These are phyloP conservation scores for Halcyon smyrnensis DNA, from an alignment of 2,797 vertebrate genomes.

Conservation along the genomic window DNA sequence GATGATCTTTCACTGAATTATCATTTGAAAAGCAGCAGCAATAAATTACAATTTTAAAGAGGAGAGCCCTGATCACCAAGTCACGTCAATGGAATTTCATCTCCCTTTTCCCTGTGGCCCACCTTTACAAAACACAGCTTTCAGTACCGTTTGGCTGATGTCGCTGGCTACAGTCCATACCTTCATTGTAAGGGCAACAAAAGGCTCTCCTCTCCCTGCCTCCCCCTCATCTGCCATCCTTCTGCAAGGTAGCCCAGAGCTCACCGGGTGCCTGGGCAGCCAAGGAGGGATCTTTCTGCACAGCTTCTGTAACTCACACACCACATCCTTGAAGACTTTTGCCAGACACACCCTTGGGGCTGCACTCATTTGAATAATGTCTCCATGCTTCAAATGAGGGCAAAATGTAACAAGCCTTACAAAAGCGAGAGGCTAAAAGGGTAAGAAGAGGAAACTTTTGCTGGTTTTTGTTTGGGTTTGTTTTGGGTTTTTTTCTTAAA, in stretches of 20 bases:
- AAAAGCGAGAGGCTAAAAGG: conserved; percentile 1
- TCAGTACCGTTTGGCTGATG: background rate
- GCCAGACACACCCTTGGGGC: conserved; percentile 43
- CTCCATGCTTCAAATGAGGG: conserved; percentile 26
- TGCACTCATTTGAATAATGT: conserved; percentile 1
- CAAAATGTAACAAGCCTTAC: background rate
- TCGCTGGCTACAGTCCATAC: background rate
- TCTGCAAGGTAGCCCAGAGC: conserved; percentile 51
- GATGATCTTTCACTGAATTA: conserved; percentile 36
- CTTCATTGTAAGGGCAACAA: conserved; percentile 1
- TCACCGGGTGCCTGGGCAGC: conserved; percentile 19
- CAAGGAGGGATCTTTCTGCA: conserved; percentile 17
- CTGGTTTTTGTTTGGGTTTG: too few species aligned
- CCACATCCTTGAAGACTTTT: background rate
- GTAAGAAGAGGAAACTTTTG: background rate
- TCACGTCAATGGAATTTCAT: background rate
- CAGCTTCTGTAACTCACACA: conserved; percentile 31
- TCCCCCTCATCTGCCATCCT: background rate
- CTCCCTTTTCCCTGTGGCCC: background rate
- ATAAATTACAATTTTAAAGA: conserved; percentile 36
- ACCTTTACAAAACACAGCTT: background rate
- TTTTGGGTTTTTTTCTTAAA: background rate
- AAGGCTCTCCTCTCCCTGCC: background rate
- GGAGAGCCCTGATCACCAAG: background rate
- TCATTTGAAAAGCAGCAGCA: conserved; percentile 4